Evolutionary conservation across 2,888 invertebrate genomes (phyloP).

Genomic region (Heterodera filipjevi): DNA sequence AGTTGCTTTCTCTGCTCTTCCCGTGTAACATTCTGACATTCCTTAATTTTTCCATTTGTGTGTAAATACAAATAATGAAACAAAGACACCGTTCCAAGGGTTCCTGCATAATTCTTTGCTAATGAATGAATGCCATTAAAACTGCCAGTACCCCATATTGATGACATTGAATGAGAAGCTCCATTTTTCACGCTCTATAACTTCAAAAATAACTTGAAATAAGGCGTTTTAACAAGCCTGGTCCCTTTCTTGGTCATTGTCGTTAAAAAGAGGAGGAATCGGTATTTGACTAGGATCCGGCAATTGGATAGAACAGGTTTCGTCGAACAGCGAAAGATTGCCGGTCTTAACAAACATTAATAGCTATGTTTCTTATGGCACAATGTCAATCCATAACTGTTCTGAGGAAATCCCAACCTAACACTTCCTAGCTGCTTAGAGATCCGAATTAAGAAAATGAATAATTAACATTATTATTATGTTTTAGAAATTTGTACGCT

Average conservation of each 20-base stretch:
- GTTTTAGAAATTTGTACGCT: too few species aligned
- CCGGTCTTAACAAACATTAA: slow-evolving; percentile 45
- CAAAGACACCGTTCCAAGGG: background rate
- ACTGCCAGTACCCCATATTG: slow-evolving; percentile 25
- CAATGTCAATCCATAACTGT: too few species aligned
- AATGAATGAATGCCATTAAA: slow-evolving; percentile 27
- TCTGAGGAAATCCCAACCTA: background rate
- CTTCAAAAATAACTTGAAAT: background rate
- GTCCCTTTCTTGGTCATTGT: background rate
- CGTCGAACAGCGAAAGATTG: slow-evolving; percentile 47
- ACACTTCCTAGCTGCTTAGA: too few species aligned
- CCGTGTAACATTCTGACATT: background rate
- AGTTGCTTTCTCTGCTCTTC: background rate
- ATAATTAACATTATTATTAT: too few species aligned
- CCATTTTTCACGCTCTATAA: background rate
- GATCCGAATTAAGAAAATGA: too few species aligned
- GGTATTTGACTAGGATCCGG: slow-evolving; percentile 54
- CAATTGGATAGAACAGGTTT: slow-evolving; percentile 37
- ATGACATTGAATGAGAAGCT: slow-evolving; percentile 11
- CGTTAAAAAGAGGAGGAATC: slow-evolving; percentile 36
- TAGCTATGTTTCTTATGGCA: too few species aligned
- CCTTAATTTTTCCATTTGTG: background rate
- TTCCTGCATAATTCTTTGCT: slow-evolving; percentile 11
- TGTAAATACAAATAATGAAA: background rate
- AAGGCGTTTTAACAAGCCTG: background rate